These are phyloP conservation scores for Strigops habroptila DNA, from an alignment of 2,113 vertebrate species.

Conservation along the genomic window DNA sequence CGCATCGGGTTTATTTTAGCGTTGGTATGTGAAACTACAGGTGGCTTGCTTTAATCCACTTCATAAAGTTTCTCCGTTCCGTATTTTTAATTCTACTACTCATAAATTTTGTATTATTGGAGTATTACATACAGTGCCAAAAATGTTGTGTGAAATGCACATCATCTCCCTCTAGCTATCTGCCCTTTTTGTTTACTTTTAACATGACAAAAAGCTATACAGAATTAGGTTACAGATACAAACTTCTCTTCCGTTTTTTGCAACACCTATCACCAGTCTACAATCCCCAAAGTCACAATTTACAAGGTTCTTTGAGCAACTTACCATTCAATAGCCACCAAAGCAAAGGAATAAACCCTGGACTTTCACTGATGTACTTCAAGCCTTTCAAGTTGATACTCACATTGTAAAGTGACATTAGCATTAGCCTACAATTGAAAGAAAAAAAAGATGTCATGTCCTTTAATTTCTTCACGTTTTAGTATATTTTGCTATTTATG, in stretches of 20 bases:
- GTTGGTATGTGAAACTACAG: neutral
- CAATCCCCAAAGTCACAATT: neutral
- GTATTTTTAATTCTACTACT: neutral
- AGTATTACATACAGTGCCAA: neutral
- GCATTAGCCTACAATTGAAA: slow-evolving; percentile 82
- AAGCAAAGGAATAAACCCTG: slow-evolving; percentile 81
- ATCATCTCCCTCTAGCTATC: neutral
- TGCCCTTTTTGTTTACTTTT: neutral
- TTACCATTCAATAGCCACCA: slow-evolving; percentile 87
- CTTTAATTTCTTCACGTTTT: neutral
- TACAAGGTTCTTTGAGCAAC: neutral
- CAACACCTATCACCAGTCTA: neutral
- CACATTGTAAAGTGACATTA: slow-evolving; percentile 93
- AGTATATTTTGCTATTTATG: neutral
- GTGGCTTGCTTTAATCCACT: neutral
- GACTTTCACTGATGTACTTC: slow-evolving; percentile 83
- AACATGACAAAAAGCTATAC: neutral
- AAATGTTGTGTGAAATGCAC: neutral
- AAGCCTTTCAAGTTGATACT: slow-evolving; percentile 89
- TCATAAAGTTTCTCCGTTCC: neutral
- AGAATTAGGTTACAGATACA: neutral
- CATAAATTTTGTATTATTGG: neutral
- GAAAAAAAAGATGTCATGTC: neutral
- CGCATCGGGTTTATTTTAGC: neutral
- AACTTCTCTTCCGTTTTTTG: neutral